phyloP scores from a whole-genome alignment of 2,888 invertebrate species.

The Ochlodes sylvanus region DNA sequence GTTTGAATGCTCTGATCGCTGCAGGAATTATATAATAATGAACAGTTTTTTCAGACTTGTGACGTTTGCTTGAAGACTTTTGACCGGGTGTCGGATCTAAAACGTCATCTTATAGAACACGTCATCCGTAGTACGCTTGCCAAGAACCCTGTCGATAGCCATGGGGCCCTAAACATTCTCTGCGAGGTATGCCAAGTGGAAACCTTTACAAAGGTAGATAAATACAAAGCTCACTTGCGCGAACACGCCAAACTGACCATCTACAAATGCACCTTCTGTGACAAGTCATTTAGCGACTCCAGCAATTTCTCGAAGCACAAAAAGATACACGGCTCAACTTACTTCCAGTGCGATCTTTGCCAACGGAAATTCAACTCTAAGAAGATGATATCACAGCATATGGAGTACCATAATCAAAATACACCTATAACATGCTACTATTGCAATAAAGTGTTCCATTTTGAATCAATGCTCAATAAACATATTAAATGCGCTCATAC shows the following conservation, averaged over 20 bases:
- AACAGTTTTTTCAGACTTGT: constrained; percentile 60
- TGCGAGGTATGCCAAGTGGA: constrained; percentile 70
- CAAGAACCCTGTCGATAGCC: constrained; percentile 64
- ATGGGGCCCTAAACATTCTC: constrained; percentile 65
- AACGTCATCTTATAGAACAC: constrained; percentile 80
- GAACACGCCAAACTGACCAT: constrained; percentile 78
- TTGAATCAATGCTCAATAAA: constrained; percentile 75
- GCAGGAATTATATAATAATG: too few relatives aligned
- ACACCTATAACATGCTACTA: constrained; percentile 62
- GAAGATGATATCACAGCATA: constrained; percentile 74
- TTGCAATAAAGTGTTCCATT: constrained; percentile 70
- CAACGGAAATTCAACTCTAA: constrained; percentile 79
- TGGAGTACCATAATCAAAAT: constrained; percentile 73
- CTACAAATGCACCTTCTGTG: constrained; percentile 78
- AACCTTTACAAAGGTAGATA: constrained; percentile 69
- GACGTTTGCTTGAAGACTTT: constrained; percentile 72
- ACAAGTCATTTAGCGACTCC: constrained; percentile 79
- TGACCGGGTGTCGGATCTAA: constrained; percentile 74
- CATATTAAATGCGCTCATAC: constrained; percentile 69
- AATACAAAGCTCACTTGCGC: constrained; percentile 76
- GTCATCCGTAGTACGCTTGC: constrained; percentile 70
- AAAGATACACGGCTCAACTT: constrained; percentile 72
- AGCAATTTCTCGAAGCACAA: constrained; percentile 82
- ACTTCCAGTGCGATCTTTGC: constrained; percentile 76
- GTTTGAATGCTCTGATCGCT: too few relatives aligned